phyloP scores from a whole-genome alignment of 2,797 vertebrate species.

The Pseudopleuronectes americanus region DNA sequence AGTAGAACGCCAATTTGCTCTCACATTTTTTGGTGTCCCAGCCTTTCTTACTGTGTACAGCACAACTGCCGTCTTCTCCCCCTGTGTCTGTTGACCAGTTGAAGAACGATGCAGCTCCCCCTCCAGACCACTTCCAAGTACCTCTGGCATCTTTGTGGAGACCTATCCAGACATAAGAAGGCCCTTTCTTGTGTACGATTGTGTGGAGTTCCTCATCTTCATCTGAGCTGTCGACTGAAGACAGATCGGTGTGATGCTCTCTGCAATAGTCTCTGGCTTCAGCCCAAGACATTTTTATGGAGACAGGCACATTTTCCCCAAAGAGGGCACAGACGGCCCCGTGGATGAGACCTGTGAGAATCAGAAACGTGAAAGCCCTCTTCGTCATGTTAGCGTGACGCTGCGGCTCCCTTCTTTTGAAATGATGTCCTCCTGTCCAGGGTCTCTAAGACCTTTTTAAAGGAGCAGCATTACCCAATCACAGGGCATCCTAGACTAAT shows the following conservation, averaged over 20 bases:
- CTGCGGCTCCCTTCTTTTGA: neutral
- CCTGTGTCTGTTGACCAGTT: rapidly evolving
- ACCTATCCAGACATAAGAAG: conserved; percentile 38
- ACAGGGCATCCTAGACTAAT: neutral
- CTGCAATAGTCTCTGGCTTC: conserved; percentile 37
- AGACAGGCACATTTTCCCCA: neutral
- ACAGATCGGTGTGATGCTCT: neutral
- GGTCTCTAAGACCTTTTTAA: conserved; percentile 6
- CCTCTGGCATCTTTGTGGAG: conserved; percentile 5
- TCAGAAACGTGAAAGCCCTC: neutral
- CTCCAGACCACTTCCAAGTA: conserved; percentile 50
- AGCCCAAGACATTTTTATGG: neutral
- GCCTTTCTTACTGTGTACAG: rapidly evolving
- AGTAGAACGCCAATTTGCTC: rapidly evolving
- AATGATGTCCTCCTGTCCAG: neutral
- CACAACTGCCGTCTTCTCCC: neutral
- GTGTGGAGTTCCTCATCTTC: neutral
- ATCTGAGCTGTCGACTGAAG: neutral
- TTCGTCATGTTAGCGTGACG: conserved; percentile 29
- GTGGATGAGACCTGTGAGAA: conserved; percentile 14
- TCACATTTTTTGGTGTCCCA: rapidly evolving
- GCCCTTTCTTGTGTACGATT: neutral
- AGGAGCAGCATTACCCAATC: conserved; percentile 35
- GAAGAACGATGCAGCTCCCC: neutral
- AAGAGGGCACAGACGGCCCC: neutral